phyloP scores from a whole-genome alignment of 2,797 vertebrate species.

The Xenops minutus region DNA sequence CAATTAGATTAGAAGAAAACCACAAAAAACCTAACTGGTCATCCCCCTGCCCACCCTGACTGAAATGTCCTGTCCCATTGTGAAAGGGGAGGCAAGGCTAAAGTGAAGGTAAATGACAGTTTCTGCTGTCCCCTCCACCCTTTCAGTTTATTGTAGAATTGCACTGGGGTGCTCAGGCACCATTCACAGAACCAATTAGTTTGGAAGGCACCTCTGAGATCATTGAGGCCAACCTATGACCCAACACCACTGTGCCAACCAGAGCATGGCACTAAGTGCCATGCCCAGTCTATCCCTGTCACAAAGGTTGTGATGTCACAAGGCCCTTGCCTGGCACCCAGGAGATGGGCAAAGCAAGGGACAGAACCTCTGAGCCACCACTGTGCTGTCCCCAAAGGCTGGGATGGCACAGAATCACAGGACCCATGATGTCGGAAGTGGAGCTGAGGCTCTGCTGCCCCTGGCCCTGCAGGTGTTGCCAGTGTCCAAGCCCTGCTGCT shows the following conservation, averaged over 20 bases:
- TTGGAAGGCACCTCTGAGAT: not conserved
- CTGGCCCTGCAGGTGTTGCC: too few relatives aligned
- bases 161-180: accelerated
- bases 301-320: too few relatives aligned
- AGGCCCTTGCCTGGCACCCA: too few relatives aligned
- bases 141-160: not conserved
- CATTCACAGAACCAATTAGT: accelerated
- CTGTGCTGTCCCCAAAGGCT: not conserved
- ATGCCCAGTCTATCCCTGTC: accelerated
- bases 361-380: too few relatives aligned
- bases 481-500: too few relatives aligned
- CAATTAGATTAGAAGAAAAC: not conserved
- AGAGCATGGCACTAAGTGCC: not conserved
- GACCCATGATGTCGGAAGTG: not conserved
- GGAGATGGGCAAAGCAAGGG: too few relatives aligned
- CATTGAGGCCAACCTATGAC: too few relatives aligned
- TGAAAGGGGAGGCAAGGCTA: too few relatives aligned
- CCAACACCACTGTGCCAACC: not conserved
- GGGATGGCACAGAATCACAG: not conserved
- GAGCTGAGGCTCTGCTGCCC: not conserved
- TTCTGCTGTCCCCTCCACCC: accelerated
- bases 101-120: not conserved
- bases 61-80: not conserved
- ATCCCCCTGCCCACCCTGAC: accelerated
- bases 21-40: too few relatives aligned